These are phyloP conservation scores for Malachius bipustulatus DNA, from an alignment of 2,888 invertebrate species.

Conservation along the genomic window DNA sequence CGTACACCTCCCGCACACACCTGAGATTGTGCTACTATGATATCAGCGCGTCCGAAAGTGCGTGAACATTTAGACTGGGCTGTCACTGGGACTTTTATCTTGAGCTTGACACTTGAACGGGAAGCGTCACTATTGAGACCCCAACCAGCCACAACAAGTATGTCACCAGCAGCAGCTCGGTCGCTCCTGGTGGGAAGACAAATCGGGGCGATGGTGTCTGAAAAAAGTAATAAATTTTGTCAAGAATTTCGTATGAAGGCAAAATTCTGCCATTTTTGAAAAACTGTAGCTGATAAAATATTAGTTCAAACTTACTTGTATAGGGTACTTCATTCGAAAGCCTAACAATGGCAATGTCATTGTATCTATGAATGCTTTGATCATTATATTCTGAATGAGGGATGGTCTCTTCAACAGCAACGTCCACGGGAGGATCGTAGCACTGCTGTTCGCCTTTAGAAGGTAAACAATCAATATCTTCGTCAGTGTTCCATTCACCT, in stretches of 20 bases:
- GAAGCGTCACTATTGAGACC: slow-evolving; percentile 45
- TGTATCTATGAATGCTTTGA: slow-evolving; percentile 20
- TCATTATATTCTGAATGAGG: slow-evolving; percentile 25
- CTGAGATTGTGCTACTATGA: slow-evolving; percentile 23
- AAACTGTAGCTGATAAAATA: too few relatives aligned
- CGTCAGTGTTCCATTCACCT: slow-evolving; percentile 39
- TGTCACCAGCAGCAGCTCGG: slow-evolving; percentile 35
- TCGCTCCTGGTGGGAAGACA: slow-evolving; percentile 42
- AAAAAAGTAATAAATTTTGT: slow-evolving; percentile 16
- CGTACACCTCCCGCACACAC: slow-evolving; percentile 30
- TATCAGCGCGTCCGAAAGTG: slow-evolving; percentile 22
- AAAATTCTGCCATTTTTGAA: too few relatives aligned
- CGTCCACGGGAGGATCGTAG: slow-evolving; percentile 25
- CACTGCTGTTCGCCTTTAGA: slow-evolving; percentile 20
- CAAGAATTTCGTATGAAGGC: too few relatives aligned
- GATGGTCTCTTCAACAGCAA: slow-evolving; percentile 24
- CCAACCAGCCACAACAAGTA: slow-evolving; percentile 51
- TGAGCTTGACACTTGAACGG: slow-evolving; percentile 40
- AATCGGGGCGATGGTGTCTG: slow-evolving; percentile 47
- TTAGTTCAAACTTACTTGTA: too few relatives aligned
- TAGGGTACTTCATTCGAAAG: slow-evolving; percentile 36
- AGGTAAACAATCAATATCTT: slow-evolving; percentile 35
- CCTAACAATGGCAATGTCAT: slow-evolving; percentile 39
- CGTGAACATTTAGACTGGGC: slow-evolving; percentile 14
- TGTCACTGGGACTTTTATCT: slow-evolving; percentile 40